Conservation (phyloP, 2,888 invertebrate genomes). For the Dioctria rufipes region DNA sequence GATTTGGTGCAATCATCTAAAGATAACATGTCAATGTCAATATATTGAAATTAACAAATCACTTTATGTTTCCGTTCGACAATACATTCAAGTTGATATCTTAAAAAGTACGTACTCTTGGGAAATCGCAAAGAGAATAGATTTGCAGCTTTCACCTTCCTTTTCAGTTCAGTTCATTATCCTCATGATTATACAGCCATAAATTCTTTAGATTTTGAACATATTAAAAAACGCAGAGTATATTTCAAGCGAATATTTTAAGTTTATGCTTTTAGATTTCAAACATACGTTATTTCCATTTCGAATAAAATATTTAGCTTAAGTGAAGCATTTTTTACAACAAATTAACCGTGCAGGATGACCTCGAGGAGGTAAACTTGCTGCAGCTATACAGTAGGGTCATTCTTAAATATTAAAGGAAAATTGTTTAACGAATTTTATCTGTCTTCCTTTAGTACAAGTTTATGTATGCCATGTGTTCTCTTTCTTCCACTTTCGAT, state of each 20-base stretch:
- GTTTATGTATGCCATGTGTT: slow-evolving; percentile 62
- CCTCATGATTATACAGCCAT: slow-evolving; percentile 80
- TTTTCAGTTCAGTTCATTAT: slow-evolving; percentile 78
- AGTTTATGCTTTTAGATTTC: slow-evolving; percentile 85
- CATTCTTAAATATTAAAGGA: slow-evolving; percentile 10
- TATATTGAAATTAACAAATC: slow-evolving; percentile 79
- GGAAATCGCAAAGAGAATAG: no score
- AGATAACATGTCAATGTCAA: slow-evolving; percentile 76
- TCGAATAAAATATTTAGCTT: slow-evolving; percentile 76
- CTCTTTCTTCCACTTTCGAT: no score
- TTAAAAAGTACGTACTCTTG: slow-evolving; percentile 78
- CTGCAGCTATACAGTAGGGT: slow-evolving; percentile 57
- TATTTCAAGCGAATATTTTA: slow-evolving; percentile 85
- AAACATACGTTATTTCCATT: slow-evolving; percentile 74
- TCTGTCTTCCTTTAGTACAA: slow-evolving; percentile 72
- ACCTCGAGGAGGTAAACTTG: slow-evolving; percentile 67
- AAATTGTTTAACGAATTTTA: slow-evolving; percentile 34
- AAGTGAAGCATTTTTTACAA: slow-evolving; percentile 77
- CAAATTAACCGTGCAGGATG: slow-evolving; percentile 68
- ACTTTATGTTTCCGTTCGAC: slow-evolving; percentile 89
- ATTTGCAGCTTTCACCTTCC: neutral
- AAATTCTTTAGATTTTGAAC: slow-evolving; percentile 84
- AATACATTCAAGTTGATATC: slow-evolving; percentile 95
- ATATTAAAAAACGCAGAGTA: slow-evolving; percentile 85
- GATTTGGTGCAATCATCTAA: slow-evolving; percentile 79